Base-by-base conservation (phyloP, 2,797 vertebrate genomes). In the Silurus aristotelis region DNA sequence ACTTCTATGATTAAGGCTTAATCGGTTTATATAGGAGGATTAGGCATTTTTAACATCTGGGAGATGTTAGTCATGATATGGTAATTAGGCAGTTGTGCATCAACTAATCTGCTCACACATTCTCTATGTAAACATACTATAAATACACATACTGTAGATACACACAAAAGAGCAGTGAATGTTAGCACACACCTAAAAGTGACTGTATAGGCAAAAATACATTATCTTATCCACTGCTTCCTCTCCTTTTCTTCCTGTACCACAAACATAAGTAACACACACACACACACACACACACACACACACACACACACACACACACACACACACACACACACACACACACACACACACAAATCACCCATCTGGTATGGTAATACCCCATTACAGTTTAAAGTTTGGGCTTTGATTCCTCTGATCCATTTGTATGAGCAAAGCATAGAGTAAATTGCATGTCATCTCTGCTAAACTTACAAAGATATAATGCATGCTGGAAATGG, bases 41-140 rank as follows among this genome's bases (percentile, higher is more conserved):
- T 88, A 85, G 64, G 76, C 70, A 77, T 89, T 85, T 85, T 84
- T 55, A 83, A 82, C 85, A 83, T 83, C 83, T 82, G 78, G 83
- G 83, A 86, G 58, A 66, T 85, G 80, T 83, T 85, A 88, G 87
- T 87, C 81, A 83, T 79, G n/a, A 83, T 86, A 77, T 81, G 25
- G 56, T 76, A 85, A 85, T 85, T 81, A 75, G 15, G 52, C 56
- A 63, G 84, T 85, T 68, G 55, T 55, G 15, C 52, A 2, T 78
- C 10, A 60, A 20, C 55, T 60, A 78, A 78, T 78, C 10, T 78
- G 19, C 75, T 60, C 56, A 43, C 8, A 17, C 13, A 75, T 48
- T 27, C 73, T 52, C 5, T 52, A 52, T 52, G 10, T 52, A 31
- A 25, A 67, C 56, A 58, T 58, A 43, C 75, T 61, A 56, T 60